Evolutionary conservation across 2,888 invertebrate genomes (phyloP).

Genomic region (Chalcosyrphus nemorum): DNA sequence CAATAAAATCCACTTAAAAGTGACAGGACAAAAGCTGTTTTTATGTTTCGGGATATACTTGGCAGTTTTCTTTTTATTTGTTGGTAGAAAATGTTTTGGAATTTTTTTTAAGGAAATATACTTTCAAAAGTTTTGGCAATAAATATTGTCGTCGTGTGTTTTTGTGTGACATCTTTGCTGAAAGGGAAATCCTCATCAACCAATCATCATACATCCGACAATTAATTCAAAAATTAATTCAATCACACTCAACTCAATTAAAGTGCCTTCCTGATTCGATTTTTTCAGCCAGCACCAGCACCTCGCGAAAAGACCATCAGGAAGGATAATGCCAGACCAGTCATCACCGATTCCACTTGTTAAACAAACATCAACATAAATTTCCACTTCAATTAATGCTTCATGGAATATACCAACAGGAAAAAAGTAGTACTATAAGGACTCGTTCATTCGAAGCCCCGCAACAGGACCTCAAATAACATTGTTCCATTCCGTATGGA

Average conservation of each 20-base stretch:
- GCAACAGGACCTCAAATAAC: slow-evolving; percentile 24
- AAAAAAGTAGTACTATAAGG: neutral
- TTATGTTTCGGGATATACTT: slow-evolving; percentile 6
- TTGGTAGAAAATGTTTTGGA: neutral
- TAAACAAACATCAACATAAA: slow-evolving; percentile 48
- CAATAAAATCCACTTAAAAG: slow-evolving; percentile 65
- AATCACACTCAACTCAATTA: slow-evolving; percentile 35
- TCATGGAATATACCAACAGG: neutral
- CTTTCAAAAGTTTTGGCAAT: neutral
- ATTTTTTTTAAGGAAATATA: neutral
- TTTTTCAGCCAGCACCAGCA: neutral
- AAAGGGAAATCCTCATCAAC: neutral
- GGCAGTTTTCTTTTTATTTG: neutral
- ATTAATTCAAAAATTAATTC: slow-evolving; percentile 4
- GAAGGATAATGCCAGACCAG: slow-evolving; percentile 23
- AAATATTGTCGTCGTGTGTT: no score
- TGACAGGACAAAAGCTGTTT: slow-evolving; percentile 47
- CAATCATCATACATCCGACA: neutral
- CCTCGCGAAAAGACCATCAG: slow-evolving; percentile 14
- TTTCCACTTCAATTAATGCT: slow-evolving; percentile 54
- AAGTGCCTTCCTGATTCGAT: neutral
- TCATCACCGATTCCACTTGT: slow-evolving; percentile 42
- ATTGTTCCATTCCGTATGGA: slow-evolving; percentile 20
- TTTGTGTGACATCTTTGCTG: neutral
- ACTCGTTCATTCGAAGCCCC: neutral